Evolutionary conservation across 2,888 invertebrate genomes (phyloP), one percentile per base, ranked within the genome.

Genomic region (Eristalis intricaria): DNA sequence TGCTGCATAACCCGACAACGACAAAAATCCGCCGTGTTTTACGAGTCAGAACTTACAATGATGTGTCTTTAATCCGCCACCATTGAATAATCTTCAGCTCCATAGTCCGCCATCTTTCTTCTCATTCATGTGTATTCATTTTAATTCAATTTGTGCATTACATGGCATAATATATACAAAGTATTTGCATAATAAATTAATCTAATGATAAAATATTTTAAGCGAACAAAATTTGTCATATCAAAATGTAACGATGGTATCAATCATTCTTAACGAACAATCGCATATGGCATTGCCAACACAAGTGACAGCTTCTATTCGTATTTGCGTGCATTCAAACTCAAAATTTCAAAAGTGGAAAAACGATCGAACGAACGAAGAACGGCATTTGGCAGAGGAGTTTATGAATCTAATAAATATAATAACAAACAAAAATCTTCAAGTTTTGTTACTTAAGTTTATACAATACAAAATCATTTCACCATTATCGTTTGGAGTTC

Each of bases 301-400:
- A 43, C 61, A 75, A 65, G 7, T 86, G 86, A 78, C 86, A 86
- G 78, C 65, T 61, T 13, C 35, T 26, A 19, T 38, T 64, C 65
- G 29, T 26, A 56, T 35, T 70, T 66, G 32, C 68, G 23, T 76
- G 50, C 56, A 64, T 82, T 78, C 70, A 82, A 86, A 86, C 78
- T 75, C 78, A 60, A 82, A 85, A 74, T 82, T 86, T 86, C 26
- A 78, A 86, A 86, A 86, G 50, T 70, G 61, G 82, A 82, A 82
- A 82, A 86, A 86, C 86, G 86, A 86, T 82, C 82, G 82, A 86
- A 86, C 85, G 77, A 73, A 86, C 77, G 82, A 86, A 40, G 85
- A 86, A 86, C 86, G 86, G 86, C 86, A 86, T 82, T 86, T 82
- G 61, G 32, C 74, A 58, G 65, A 26, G 70, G 26, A 66, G 73